phyloP scores from a whole-genome alignment of 2,888 invertebrate genomes.

The Aporophyla nigra region DNA sequence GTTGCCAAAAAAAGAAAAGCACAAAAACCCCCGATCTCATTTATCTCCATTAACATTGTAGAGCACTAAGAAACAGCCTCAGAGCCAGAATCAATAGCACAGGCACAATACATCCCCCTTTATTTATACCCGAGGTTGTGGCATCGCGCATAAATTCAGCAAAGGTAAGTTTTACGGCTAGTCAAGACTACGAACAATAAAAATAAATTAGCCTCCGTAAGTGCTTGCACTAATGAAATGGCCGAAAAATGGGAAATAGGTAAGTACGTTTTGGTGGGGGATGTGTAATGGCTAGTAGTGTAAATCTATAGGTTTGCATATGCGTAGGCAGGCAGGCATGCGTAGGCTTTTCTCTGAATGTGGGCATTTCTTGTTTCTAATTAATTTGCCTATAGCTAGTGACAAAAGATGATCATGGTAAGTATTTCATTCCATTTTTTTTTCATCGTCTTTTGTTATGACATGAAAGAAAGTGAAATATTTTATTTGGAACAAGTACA shows the following conservation, averaged over 20 bases:
- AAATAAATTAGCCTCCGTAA: conserved; percentile 67
- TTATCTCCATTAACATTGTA: conserved; percentile 16
- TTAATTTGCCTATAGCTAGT: neutral
- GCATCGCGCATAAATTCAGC: conserved; percentile 59
- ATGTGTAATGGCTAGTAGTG: neutral
- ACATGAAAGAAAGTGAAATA: too few relatives aligned
- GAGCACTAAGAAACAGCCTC: conserved; percentile 23
- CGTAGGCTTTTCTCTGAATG: neutral
- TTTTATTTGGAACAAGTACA: too few relatives aligned
- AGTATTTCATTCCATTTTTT: too few relatives aligned
- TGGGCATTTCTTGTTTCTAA: neutral
- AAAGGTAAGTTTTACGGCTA: conserved; percentile 63
- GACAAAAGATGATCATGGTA: too few relatives aligned
- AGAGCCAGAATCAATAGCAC: conserved; percentile 40
- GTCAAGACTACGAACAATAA: conserved; percentile 65
- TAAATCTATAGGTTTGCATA: conserved; percentile 4
- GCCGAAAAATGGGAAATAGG: conserved; percentile 57
- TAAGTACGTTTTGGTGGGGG: conserved; percentile 14
- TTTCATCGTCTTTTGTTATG: too few relatives aligned
- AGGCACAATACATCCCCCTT: conserved; percentile 38
- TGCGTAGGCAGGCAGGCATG: too few relatives aligned
- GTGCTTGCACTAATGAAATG: conserved; percentile 68
- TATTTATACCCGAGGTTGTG: conserved; percentile 62
- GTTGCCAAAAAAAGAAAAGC: neutral
- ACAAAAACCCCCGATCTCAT: conserved; percentile 12